Percentiles rank a stretch among this genome's conserved stretches.
Evolutionary conservation across 2,797 vertebrate genomes (phyloP).

Genomic region (Poeciliopsis gracilis): DNA sequence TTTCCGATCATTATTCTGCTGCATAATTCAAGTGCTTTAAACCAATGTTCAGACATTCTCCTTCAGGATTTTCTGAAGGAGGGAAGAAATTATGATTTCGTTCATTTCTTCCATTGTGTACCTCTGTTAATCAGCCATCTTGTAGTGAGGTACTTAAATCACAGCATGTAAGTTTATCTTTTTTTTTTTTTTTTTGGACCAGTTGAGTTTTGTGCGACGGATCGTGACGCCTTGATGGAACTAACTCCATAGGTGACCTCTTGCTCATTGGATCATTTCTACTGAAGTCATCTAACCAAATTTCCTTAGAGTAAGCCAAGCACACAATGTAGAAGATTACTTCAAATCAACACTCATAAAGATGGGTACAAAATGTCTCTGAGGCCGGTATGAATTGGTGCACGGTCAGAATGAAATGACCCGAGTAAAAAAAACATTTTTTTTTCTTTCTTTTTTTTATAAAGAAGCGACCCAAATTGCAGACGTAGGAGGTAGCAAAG

Average conservation of each 20-base stretch:
- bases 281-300: background rate
- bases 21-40: background rate
- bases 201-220: background rate
- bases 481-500: background rate
- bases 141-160: background rate
- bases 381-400: background rate
- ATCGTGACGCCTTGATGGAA: background rate
- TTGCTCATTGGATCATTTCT: background rate
- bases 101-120: background rate
- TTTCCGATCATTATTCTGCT: background rate
- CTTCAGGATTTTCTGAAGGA: background rate
- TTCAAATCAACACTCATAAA: slow-evolving; percentile 1
- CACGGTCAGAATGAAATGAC: background rate
- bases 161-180: background rate
- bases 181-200: background rate
- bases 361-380: background rate
- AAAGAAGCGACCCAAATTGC: background rate
- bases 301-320: background rate
- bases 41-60: background rate
- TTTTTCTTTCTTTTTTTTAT: background rate
- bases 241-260: background rate
- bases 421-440: background rate
- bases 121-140: background rate
- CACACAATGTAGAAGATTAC: background rate
- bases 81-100: background rate